Conservation (phyloP, 1,140 invertebrate species). For the Megalonaias nervosa region DNA sequence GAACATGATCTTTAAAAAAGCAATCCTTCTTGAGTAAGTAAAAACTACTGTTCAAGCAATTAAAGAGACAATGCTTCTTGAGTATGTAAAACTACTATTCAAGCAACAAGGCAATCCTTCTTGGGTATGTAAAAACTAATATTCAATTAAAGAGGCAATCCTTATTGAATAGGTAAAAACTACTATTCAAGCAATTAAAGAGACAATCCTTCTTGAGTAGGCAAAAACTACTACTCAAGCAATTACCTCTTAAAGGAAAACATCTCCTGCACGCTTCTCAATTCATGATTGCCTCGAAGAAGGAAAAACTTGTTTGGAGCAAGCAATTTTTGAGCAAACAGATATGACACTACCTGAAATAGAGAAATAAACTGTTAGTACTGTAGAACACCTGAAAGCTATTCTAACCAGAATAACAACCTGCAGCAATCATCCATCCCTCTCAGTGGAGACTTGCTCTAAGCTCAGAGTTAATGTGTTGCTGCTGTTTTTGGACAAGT, state of each 20-base stretch:
- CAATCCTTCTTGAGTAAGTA: no score
- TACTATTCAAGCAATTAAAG: conserved; percentile 58
- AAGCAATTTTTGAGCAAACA: conserved; percentile 79
- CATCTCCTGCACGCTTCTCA: conserved; percentile 79
- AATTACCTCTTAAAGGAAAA: conserved; percentile 80
- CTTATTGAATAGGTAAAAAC: no score
- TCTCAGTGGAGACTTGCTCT: no score
- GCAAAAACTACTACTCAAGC: neutral
- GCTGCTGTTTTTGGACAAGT: no score
- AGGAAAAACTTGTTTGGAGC: conserved; percentile 77
- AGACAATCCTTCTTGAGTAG: no score
- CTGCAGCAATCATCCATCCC: no score
- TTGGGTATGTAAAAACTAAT: no score
- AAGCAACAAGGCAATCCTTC: conserved; percentile 15
- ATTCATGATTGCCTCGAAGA: conserved; percentile 80
- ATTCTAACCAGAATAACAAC: no score
- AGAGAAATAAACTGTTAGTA: conserved; percentile 6
- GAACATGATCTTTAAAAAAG: no score
- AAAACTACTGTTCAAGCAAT: conserved; percentile 32
- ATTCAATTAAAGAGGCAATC: no score
- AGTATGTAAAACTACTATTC: neutral
- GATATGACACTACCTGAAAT: conserved; percentile 75
- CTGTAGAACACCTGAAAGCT: neutral
- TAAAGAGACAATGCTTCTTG: conserved; percentile 50
- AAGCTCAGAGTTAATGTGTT: no score